Base-by-base conservation (phyloP, 2,888 invertebrate genomes). In the Callimorpha dominula region DNA sequence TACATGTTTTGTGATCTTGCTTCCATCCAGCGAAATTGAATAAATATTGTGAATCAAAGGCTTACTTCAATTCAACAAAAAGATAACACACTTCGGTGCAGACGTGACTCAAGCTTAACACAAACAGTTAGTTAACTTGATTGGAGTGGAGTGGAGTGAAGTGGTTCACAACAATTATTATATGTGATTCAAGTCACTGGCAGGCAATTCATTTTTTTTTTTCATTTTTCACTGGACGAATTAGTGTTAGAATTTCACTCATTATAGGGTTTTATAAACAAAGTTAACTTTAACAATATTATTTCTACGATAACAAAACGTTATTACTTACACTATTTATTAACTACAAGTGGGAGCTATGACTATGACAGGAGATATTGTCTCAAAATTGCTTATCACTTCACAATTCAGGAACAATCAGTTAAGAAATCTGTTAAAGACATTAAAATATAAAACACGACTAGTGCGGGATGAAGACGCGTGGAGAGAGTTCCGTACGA, bases 381-480 rank as follows among this genome's bases (percentile, higher is more conserved):
- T 83, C 79, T 63, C 75, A 77, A 83, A 79, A 83, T 83, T 83
- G 82, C 84, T 82, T 83, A 82, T 82, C 63, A 80, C 75, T 78
- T 68, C 70, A 66, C 57, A 75, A 75, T 74, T 81, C 66, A 67
- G 68, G 67, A 74, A 80, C 72, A 72, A 77, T 78, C 81, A 81
- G 74, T 65, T 20, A n/a, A 46, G 0, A 46, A 46, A 46, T 46
- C 6, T 46, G 43, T 46, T 46, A 9, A 6, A 46, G 43, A 46
- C 6, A 46, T 31, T 31, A 31, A 31, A 31, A 31, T 2, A 31
- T n/a, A 31, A 1, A 31, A 31, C 31, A 31, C 31, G 31, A 31
- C 31, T 1, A 31, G 31, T 31, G 31, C 31, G 2, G 31, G 31
- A 1, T 31, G 31, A 31, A 31, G 2, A 31, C 31, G 31, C 31